Evolutionary conservation across 2,113 vertebrate genomes (phyloP), one percentile per base, ranked within the genome.

Genomic region (Sinocyclocheilus maitianheensis): DNA sequence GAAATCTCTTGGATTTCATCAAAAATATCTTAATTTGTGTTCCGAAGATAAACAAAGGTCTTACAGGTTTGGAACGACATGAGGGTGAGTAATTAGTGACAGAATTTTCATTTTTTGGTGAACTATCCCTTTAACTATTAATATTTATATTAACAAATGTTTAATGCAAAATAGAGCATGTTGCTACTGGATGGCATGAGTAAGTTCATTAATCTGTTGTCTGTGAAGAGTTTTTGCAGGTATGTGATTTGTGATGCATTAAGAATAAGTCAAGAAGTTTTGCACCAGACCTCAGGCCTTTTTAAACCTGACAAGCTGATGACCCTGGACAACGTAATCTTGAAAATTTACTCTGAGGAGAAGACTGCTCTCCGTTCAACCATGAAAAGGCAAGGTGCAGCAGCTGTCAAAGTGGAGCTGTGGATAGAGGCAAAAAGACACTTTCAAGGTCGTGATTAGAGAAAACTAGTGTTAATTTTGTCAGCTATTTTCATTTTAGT

Each of bases 331-430:
- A 48, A 0, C 14, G 12, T 75, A 40, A 22, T 77, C 75, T 77
- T 77, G 75, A 77, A 77, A 77, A 77, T 10, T 2, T 9, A 11
- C 24, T 24, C 75, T 30, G 48, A 77, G 75, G 48, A 77, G 48
- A 55, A 77, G 48, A 77, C 16, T 37, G 40, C 22, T 51, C 24
- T 77, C 75, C 8, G 13, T 16, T 77, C 48, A 77, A 53, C 75
- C 24, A 77, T 77, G 75, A 77, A 77, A 51, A 77, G 46, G 6
- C 48, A 26, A 13, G 12, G 40, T 48, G 48, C 48, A 53, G 48
- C 75, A 34, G 75, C 75, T 77, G 75, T 77, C 75, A 77, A 20
- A 20, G 74, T 16, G 74, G n/a, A 76, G 48, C 12, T 77, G 9
- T 24, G 37, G 18, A 43, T 22, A 24, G 43, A 77, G 48, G 75